Evolutionary conservation across 2,888 invertebrate genomes (phyloP).

Genomic region (Idaea dimidiata): DNA sequence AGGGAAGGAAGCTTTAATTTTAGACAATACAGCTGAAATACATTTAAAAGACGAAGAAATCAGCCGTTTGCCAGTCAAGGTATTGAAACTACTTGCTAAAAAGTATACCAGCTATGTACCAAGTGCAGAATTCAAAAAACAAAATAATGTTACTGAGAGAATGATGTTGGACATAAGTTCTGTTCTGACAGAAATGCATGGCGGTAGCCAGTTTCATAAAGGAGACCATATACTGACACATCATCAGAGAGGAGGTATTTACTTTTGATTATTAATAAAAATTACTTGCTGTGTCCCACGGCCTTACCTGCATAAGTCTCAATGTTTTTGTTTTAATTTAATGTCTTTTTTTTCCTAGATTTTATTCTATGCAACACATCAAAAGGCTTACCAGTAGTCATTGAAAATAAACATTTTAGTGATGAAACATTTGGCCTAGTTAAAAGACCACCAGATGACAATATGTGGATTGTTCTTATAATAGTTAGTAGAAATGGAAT

Average conservation of each 20-base stretch:
- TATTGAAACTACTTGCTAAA: constrained; percentile 78
- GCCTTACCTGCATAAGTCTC: background rate
- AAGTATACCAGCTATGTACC: constrained; percentile 82
- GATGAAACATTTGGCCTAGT: constrained; percentile 72
- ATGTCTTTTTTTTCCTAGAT: constrained; percentile 64
- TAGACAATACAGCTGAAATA: constrained; percentile 83
- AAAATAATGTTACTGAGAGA: constrained; percentile 78
- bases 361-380: constrained; percentile 81
- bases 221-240: constrained; percentile 85
- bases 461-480: constrained; percentile 80
- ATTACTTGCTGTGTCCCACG: background rate
- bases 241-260: constrained; percentile 81
- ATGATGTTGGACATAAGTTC: constrained; percentile 81
- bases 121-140: constrained; percentile 65
- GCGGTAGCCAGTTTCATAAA: constrained; percentile 67
- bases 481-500: constrained; percentile 83
- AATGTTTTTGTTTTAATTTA: constrained; percentile 7
- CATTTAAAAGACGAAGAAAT: constrained; percentile 82
- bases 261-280: background rate
- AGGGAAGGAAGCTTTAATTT: constrained; percentile 76
- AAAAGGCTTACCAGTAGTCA: constrained; percentile 67
- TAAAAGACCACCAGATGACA: constrained; percentile 49
- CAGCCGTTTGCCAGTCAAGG: constrained; percentile 70
- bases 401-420: constrained; percentile 64
- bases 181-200: constrained; percentile 66